Percentiles rank a stretch among this genome's conserved stretches.
Evolutionary conservation across 2,113 vertebrate genomes (phyloP).

Genomic region (Colossoma macropomum): DNA sequence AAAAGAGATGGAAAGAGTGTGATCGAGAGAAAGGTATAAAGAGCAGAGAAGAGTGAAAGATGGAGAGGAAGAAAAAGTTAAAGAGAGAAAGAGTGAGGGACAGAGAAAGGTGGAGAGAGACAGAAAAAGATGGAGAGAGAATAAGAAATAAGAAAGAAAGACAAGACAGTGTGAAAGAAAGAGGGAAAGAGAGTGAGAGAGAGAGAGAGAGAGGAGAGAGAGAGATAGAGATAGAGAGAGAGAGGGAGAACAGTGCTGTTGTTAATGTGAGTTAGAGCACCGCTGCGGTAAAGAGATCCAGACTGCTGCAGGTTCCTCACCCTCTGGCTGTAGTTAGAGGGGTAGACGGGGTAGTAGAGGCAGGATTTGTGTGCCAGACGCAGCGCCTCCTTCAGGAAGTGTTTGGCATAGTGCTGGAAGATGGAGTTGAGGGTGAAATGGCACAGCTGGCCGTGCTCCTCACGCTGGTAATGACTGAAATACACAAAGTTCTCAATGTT

Average conservation of each 20-base stretch:
- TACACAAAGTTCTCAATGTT: conserved; percentile 91
- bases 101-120: no score
- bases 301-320: conserved; percentile 67
- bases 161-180: no score
- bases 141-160: no score
- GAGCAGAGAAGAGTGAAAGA: no score
- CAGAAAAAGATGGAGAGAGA: no score
- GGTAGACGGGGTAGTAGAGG: conserved; percentile 85
- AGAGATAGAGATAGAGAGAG: no score
- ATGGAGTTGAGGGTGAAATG: conserved; percentile 83
- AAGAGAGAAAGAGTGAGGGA: not conserved
- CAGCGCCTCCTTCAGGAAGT: conserved; percentile 89
- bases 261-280: no score
- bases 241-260: no score
- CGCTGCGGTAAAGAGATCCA: not conserved
- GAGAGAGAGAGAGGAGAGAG: no score
- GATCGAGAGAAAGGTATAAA: no score
- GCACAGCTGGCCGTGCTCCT: conserved; percentile 86
- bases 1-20: no score
- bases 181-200: no score
- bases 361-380: conserved; percentile 85
- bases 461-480: conserved; percentile 79
- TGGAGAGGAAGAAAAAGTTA: conserved; percentile 14
- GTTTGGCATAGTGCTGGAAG: conserved; percentile 79
- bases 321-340: conserved; percentile 67